phyloP scores from a whole-genome alignment of 2,113 vertebrate genomes.

The Barnardius zonarius region DNA sequence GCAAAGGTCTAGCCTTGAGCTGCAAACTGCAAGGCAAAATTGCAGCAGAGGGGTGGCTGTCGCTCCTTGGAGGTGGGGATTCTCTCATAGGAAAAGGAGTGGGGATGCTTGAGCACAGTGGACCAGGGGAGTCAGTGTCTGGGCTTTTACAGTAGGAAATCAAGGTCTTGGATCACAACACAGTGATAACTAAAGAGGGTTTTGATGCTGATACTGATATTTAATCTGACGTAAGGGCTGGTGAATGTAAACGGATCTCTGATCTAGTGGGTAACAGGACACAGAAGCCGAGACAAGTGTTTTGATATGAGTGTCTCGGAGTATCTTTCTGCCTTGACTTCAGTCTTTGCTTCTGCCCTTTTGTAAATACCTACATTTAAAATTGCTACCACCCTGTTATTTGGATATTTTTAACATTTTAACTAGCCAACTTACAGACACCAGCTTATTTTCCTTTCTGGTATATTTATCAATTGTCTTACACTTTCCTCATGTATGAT shows the following conservation, averaged over 20 bases:
- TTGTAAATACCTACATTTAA: background rate
- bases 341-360: background rate
- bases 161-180: background rate
- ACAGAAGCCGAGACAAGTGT: background rate
- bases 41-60: fast-evolving
- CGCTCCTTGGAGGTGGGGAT: fast-evolving
- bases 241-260: background rate
- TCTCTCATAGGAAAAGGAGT: fast-evolving
- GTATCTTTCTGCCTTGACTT: background rate
- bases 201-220: background rate
- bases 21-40: background rate
- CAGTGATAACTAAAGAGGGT: background rate
- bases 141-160: background rate
- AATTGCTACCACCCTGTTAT: background rate
- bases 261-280: background rate
- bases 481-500: background rate
- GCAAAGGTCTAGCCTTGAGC: background rate
- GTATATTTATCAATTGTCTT: background rate
- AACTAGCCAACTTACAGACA: background rate
- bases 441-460: background rate
- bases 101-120: background rate
- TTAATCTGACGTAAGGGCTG: background rate
- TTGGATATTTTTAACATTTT: background rate
- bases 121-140: background rate
- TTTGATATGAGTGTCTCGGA: background rate